phyloP scores from a whole-genome alignment of 2,888 invertebrate genomes.

The Drosophila prolongata region DNA sequence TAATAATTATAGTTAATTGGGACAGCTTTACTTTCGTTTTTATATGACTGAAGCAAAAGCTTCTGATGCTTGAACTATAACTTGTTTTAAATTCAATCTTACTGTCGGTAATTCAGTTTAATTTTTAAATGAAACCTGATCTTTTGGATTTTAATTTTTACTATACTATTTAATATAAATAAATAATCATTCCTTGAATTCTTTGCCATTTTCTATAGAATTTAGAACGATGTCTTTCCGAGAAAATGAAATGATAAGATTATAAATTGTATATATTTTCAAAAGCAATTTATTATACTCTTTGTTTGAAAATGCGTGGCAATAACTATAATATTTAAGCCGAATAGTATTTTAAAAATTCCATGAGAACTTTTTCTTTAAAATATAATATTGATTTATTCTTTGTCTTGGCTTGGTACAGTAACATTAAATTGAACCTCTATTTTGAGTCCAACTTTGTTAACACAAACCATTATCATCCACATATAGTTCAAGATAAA shows the following conservation, averaged over 20 bases:
- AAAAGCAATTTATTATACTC: background rate
- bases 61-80: background rate
- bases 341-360: too few species aligned
- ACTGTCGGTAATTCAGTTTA: background rate
- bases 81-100: too few species aligned
- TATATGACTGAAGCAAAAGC: background rate
- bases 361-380: too few species aligned
- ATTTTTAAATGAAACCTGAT: background rate
- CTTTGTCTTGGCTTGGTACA: too few species aligned
- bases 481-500: too few species aligned
- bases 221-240: background rate
- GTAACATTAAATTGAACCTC: too few species aligned
- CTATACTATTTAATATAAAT: too few species aligned
- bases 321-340: background rate
- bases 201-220: background rate
- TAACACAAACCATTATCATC: too few species aligned
- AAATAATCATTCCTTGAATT: background rate
- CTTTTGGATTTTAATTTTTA: too few species aligned
- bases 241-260: background rate
- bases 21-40: constrained; percentile 2
- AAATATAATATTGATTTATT: too few species aligned
- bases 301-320: background rate
- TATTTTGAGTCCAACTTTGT: too few species aligned
- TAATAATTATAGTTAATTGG: too few species aligned
- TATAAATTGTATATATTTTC: background rate